Evolutionary conservation across 2,888 invertebrate species (phyloP).

Genomic region (Merodon equestris): DNA sequence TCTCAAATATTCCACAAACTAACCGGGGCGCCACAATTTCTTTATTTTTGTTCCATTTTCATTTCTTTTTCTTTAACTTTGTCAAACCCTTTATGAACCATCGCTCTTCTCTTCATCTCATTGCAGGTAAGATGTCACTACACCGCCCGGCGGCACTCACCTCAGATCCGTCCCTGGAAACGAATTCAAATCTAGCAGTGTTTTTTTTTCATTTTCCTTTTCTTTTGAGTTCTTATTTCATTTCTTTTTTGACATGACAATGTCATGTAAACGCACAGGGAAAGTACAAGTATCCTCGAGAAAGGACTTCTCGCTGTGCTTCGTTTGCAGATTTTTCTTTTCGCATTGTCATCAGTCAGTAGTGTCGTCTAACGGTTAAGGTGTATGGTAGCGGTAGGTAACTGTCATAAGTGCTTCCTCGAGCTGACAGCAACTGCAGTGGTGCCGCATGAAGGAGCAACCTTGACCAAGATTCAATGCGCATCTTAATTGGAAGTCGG

Average conservation of each 20-base stretch:
- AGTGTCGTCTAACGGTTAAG: background rate
- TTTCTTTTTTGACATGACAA: conserved; percentile 39
- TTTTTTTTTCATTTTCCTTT: no score
- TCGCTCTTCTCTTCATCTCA: conserved; percentile 15
- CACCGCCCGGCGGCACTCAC: background rate
- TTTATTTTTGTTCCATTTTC: background rate
- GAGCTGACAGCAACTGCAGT: conserved; percentile 7
- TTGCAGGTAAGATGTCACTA: conserved; percentile 49
- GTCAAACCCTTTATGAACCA: conserved; percentile 21
- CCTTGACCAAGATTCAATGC: conserved; percentile 67
- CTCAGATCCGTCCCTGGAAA: conserved; percentile 18
- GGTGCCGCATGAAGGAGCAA: background rate
- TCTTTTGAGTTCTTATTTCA: no score
- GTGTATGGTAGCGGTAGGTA: no score
- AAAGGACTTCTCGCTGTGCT: background rate
- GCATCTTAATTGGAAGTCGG: conserved; percentile 53
- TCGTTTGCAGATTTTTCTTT: background rate
- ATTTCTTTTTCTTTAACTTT: conserved; percentile 14
- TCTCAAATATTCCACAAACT: background rate
- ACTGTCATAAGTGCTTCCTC: conserved; percentile 1
- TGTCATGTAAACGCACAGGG: conserved; percentile 51
- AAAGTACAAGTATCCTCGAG: conserved; percentile 17
- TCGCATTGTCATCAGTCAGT: background rate
- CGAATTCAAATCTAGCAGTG: background rate
- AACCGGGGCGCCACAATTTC: no score